Evolutionary conservation across 2,888 invertebrate species (phyloP).

Genomic region (Hypomecis punctinalis): DNA sequence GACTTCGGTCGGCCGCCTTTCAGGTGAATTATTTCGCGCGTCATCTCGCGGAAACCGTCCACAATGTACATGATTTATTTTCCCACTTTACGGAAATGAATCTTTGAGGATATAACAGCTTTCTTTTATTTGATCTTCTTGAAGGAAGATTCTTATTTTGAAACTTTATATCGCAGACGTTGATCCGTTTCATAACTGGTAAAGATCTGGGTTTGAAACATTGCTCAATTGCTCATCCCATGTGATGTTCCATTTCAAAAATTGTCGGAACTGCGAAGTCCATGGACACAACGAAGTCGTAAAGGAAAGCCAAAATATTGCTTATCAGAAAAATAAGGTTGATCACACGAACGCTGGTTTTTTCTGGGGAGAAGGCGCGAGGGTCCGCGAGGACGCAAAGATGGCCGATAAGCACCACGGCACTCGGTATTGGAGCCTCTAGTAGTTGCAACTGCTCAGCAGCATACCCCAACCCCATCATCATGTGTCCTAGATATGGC

Average conservation of each 20-base stretch:
- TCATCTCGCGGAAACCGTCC: conserved; percentile 19
- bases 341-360: conserved; percentile 57
- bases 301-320: conserved; percentile 66
- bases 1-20: conserved; percentile 29
- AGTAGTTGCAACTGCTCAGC: conserved; percentile 63
- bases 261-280: conserved; percentile 40
- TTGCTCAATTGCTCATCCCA: conserved; percentile 29
- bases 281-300: conserved; percentile 57
- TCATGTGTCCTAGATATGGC: conserved; percentile 65
- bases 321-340: conserved; percentile 65
- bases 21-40: conserved; percentile 30
- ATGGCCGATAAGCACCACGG: conserved; percentile 69
- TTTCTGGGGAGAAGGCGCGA: conserved; percentile 52
- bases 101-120: neutral
- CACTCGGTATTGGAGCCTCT: conserved; percentile 68
- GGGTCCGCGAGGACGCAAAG: conserved; percentile 65
- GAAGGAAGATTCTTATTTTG: conserved; percentile 12
- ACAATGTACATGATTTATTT: conserved; percentile 17
- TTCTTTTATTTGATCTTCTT: conserved; percentile 10
- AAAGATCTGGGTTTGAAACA: neutral
- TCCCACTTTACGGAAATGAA: conserved; percentile 9
- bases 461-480: conserved; percentile 74
- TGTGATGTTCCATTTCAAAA: conserved; percentile 32
- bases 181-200: too few relatives aligned
- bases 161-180: neutral